A percentile compares a stretch with the other conserved stretches of the same genome.
phyloP scores from a whole-genome alignment of 2,888 invertebrate species.

The Philaethria dido region DNA sequence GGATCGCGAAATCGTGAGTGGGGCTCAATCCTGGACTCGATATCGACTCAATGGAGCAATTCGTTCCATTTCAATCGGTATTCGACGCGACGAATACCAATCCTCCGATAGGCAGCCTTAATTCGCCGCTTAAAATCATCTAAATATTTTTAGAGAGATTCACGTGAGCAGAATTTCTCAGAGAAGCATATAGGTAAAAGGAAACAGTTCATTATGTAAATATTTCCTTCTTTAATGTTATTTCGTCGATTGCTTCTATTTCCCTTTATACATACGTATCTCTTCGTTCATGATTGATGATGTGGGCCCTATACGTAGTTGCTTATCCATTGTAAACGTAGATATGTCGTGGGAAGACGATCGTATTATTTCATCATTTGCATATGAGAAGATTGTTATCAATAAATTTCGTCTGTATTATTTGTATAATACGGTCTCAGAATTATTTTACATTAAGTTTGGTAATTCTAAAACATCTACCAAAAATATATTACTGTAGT shows the following conservation, averaged over 20 bases:
- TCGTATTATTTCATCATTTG: constrained; percentile 38
- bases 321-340: constrained; percentile 27
- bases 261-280: constrained; percentile 1
- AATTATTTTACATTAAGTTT: constrained; percentile 24
- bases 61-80: constrained; percentile 52
- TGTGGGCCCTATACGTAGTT: constrained; percentile 5
- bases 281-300: constrained; percentile 30
- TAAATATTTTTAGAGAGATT: constrained; percentile 50
- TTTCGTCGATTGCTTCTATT: constrained; percentile 14
- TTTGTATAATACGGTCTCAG: constrained; percentile 25
- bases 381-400: constrained; percentile 38
- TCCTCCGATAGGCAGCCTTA: constrained; percentile 45
- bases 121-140: constrained; percentile 47
- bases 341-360: constrained; percentile 27
- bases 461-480: background rate
- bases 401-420: constrained; percentile 29
- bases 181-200: constrained; percentile 40
- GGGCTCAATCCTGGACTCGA: constrained; percentile 52
- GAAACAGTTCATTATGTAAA: constrained; percentile 42
- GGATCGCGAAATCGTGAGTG: constrained; percentile 51
- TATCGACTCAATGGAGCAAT: constrained; percentile 65
- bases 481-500: constrained; percentile 16
- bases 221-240: constrained; percentile 29
- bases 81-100: constrained; percentile 46
- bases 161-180: constrained; percentile 41